These are phyloP conservation scores for Eurystomus gularis DNA, from an alignment of 2,113 vertebrate genomes.

Conservation along the genomic window DNA sequence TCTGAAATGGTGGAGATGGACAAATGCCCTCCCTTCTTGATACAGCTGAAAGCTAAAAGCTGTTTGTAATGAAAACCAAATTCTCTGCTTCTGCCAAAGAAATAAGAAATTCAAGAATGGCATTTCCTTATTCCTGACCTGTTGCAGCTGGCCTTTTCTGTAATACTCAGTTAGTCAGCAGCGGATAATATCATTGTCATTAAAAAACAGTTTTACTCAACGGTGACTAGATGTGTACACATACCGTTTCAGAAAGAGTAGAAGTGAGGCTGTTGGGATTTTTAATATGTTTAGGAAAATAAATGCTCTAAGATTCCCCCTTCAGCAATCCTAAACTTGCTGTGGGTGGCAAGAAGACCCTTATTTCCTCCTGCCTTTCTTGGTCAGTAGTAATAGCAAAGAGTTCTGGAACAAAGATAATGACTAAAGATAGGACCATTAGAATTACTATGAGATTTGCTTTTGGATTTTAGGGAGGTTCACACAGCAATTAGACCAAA, in stretches of 20 bases:
- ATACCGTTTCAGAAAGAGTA: not conserved
- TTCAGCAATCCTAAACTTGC: not conserved
- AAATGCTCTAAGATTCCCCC: not conserved
- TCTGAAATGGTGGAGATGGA: not conserved
- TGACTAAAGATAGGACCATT: not conserved
- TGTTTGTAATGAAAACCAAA: not conserved
- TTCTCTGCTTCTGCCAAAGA: not conserved
- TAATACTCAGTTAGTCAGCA: not conserved
- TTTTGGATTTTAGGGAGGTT: not conserved
- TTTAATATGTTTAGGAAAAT: not conserved
- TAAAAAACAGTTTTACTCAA: not conserved
- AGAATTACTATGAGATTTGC: not conserved
- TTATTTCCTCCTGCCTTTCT: not conserved
- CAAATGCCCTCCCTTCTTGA: not conserved
- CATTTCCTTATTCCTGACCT: conserved; percentile 2
- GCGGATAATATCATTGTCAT: not conserved
- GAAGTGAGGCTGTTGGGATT: not conserved
- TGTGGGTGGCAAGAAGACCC: not conserved
- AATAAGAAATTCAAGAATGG: not conserved
- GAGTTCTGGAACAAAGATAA: not conserved
- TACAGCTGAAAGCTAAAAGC: not conserved
- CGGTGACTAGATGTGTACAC: not conserved
- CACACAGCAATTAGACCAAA: not conserved
- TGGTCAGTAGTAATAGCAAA: not conserved
- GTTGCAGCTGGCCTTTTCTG: not conserved